phyloP scores from a whole-genome alignment of 1,140 invertebrate genomes.

The Anoplophora glabripennis region DNA sequence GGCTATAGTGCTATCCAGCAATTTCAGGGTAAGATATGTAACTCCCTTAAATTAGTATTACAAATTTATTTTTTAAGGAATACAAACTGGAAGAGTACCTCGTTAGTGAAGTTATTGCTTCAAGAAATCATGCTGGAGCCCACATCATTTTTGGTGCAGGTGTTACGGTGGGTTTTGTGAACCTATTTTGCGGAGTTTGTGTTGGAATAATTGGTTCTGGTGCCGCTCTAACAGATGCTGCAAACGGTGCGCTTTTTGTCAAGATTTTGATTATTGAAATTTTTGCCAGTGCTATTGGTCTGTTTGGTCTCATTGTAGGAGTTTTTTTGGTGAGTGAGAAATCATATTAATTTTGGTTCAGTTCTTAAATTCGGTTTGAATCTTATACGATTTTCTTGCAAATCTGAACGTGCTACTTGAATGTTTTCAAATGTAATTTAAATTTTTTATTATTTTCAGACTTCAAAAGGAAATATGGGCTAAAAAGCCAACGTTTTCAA shows the following conservation, averaged over 20 bases:
- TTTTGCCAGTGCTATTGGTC: conserved; percentile 86
- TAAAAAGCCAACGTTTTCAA: too few species aligned
- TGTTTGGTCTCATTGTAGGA: conserved; percentile 87
- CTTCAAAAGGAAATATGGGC: too few species aligned
- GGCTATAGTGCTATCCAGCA: conserved; percentile 72
- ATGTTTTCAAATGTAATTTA: neutral
- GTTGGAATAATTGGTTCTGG: conserved; percentile 88
- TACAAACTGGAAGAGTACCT: conserved; percentile 23
- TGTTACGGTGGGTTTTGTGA: conserved; percentile 79
- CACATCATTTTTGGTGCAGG: conserved; percentile 87
- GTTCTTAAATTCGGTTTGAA: too few species aligned
- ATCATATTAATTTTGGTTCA: conserved; percentile 14
- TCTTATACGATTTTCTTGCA: too few species aligned
- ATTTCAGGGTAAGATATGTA: conserved; percentile 23
- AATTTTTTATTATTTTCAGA: too few species aligned
- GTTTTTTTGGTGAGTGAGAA: conserved; percentile 64
- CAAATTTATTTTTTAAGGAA: conserved; percentile 29
- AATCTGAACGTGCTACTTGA: too few species aligned
- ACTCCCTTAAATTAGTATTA: neutral
- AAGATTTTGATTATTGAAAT: conserved; percentile 93
- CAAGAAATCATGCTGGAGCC: conserved; percentile 61
- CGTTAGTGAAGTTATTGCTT: conserved; percentile 23
- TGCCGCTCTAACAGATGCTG: conserved; percentile 84
- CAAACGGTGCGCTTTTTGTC: conserved; percentile 80
- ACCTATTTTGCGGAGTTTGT: conserved; percentile 83